These are phyloP conservation scores for Seira ritae DNA, from an alignment of 2,888 invertebrate species.

Conservation along the genomic window DNA sequence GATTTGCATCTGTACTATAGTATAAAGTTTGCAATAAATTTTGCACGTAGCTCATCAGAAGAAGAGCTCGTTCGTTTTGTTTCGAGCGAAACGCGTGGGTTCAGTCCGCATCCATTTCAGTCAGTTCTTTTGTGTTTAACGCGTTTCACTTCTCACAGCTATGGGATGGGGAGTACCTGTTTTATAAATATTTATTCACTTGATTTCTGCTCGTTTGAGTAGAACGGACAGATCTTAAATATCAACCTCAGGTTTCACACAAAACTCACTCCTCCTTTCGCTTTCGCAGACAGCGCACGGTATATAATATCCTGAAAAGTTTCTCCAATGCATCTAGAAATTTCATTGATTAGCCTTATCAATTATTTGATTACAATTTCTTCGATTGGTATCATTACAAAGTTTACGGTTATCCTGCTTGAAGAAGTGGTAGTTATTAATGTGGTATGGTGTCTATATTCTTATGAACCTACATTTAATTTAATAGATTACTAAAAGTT, in stretches of 20 bases:
- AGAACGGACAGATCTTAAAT: conserved; percentile 25
- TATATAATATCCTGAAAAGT: neutral
- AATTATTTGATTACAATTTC: neutral
- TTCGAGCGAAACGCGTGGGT: neutral
- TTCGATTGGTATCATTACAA: neutral
- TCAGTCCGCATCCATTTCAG: neutral
- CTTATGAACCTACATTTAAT: neutral
- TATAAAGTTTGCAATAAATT: neutral
- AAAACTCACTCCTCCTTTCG: conserved; percentile 37
- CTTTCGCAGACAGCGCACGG: neutral
- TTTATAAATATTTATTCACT: neutral
- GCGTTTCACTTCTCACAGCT: conserved; percentile 5
- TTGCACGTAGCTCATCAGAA: no score
- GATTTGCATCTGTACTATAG: neutral
- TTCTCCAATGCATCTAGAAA: conserved; percentile 6
- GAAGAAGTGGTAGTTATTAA: no score
- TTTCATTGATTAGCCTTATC: neutral
- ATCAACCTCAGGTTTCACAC: conserved; percentile 23
- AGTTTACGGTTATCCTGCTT: neutral
- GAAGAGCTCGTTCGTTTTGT: no score
- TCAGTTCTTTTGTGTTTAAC: neutral
- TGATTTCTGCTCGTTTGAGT: neutral
- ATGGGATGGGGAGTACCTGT: neutral
- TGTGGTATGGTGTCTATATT: no score
- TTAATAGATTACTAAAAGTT: neutral